These are phyloP conservation scores for Cnemophilus loriae DNA, from an alignment of 2,113 vertebrate genomes.

Conservation along the genomic window DNA sequence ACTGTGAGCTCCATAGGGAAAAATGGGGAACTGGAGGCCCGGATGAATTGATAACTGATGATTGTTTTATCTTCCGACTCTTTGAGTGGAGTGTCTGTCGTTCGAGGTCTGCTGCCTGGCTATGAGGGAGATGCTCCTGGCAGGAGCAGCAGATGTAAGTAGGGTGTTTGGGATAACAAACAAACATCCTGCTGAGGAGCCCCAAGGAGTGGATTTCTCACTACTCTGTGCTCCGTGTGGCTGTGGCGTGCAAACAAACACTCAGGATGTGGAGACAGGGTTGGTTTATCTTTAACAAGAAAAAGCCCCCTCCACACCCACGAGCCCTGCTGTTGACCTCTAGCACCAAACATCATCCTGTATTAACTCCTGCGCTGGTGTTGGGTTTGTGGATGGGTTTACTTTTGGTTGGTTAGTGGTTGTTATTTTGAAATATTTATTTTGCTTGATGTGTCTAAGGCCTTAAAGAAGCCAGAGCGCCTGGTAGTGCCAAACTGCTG, in stretches of 20 bases:
- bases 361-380: neutral
- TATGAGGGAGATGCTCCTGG: neutral
- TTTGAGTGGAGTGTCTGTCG: rapidly evolving
- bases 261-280: neutral
- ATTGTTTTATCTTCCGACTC: neutral
- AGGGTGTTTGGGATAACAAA: neutral
- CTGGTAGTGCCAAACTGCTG: neutral
- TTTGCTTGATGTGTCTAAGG: neutral
- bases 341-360: neutral
- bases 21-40: neutral
- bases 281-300: neutral
- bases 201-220: neutral
- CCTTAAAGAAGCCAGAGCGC: neutral
- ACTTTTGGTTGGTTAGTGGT: neutral
- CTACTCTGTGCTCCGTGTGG: neutral
- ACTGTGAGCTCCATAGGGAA: rapidly evolving
- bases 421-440: neutral
- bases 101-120: neutral
- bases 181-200: neutral
- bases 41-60: rapidly evolving
- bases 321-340: neutral
- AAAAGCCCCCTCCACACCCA: neutral
- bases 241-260: rapidly evolving
- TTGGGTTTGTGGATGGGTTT: neutral
- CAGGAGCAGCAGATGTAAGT: neutral